Evolutionary conservation across 1,140 invertebrate genomes (phyloP).

Genomic region (Dryas iulia): DNA sequence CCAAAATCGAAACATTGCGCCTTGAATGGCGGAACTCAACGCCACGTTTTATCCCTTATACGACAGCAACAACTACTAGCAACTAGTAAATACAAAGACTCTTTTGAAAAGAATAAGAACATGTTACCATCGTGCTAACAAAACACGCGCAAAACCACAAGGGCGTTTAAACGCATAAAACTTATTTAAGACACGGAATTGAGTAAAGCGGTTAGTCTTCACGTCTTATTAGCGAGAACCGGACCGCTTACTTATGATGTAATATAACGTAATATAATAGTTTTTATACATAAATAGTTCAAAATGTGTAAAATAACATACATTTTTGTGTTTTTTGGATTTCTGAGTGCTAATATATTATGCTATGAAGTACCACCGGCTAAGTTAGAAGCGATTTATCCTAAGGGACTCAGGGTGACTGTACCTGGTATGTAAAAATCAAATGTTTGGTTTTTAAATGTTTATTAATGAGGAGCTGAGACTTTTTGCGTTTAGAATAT

Average conservation of each 20-base stretch:
- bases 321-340: not conserved
- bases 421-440: constrained; percentile 83
- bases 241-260: not conserved
- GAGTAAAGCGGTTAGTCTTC: not conserved
- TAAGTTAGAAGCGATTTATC: constrained; percentile 81
- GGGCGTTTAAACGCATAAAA: not conserved
- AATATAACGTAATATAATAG: not conserved
- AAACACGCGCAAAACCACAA: not conserved
- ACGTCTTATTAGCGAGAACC: not conserved
- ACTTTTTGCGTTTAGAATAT: no score
- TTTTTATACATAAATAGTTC: not conserved
- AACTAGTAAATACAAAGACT: no score
- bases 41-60: no score
- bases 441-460: no score
- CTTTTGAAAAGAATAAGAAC: no score
- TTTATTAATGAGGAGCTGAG: no score
- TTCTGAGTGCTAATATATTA: not conserved
- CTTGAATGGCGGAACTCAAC: not conserved
- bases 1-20: not conserved
- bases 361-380: constrained; percentile 80
- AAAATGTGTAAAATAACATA: not conserved
- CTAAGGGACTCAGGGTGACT: constrained; percentile 83
- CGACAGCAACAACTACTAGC: no score
- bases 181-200: not conserved
- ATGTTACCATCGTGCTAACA: not conserved